Base-by-base conservation (phyloP, 2,888 invertebrate genomes). In the Lasioglossum pauxillum region DNA sequence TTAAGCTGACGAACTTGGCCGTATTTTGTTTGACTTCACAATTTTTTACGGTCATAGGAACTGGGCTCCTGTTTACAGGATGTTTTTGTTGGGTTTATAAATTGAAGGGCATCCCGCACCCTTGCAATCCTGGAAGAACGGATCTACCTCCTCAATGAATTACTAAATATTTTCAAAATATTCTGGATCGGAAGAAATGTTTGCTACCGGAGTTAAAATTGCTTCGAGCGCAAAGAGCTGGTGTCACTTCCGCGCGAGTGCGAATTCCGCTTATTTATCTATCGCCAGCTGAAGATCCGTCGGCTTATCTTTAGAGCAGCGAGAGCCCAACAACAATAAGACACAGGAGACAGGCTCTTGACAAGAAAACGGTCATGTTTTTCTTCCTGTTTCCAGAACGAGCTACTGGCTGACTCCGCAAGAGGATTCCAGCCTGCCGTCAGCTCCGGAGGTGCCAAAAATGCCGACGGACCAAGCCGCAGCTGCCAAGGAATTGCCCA, bases 401-500 rank as follows among this genome's bases (percentile, higher is more conserved):
- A 85, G 41, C 53, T 75, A 86, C 19, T 82, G 90, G 82, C 31
- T 89, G 77, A 85, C 89, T 69, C 81, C 87, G 41, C 77, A 85
- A 76, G 86, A 90, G 41, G 86, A 92, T 49, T 46, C 86, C 16
- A 88, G 80, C 64, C 77, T 92, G 71, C 31, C 86, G 16, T 81
- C 82, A 10, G 74, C 77, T 57, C 23, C 76, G 44, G 91, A 93
- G 71, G 86, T 91, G 84, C 89, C 92, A 57, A 84, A 80, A 73
- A 69, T 93, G 35, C 64, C 75, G 60, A 84, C 83, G 23, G 82
- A 91, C 44, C 82, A 87, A 77, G 46, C 77, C 12, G 67, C 73
- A 1, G 80, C 41, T 71, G 80, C 90, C 60, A 86, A 86, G 35
- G 92, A 93, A 90, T 77, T 93, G 75, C 93, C 93, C n/a, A 91